Evolutionary conservation across 2,113 vertebrate genomes (phyloP).

Genomic region (Xiphophorus couchianus): DNA sequence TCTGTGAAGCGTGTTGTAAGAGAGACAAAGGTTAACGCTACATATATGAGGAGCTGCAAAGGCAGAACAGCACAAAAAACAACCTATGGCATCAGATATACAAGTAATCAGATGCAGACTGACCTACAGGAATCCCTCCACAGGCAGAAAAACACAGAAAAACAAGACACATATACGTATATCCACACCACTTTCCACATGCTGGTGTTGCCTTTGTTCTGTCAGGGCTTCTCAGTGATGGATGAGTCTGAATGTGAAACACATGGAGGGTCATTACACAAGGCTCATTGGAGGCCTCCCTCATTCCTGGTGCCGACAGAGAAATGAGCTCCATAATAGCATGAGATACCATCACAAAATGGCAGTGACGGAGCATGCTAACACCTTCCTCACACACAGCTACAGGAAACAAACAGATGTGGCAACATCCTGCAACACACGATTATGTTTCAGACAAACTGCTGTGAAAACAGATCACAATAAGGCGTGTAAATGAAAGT

Average conservation of each 20-base stretch:
- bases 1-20: constrained; percentile 60
- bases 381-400: constrained; percentile 1
- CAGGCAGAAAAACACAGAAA: neutral
- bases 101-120: accelerated
- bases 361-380: constrained; percentile 22
- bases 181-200: constrained; percentile 3
- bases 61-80: constrained; percentile 2
- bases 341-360: constrained; percentile 44
- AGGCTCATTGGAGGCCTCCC: constrained; percentile 17
- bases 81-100: neutral
- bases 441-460: constrained; percentile 3
- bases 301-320: constrained; percentile 35
- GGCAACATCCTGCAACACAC: constrained; percentile 25
- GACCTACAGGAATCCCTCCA: neutral
- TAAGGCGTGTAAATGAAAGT: neutral
- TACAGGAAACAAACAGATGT: constrained; percentile 24
- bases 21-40: constrained; percentile 75
- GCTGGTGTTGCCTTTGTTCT: constrained; percentile 55
- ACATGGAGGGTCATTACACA: constrained; percentile 57
- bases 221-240: constrained; percentile 49
- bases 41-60: constrained; percentile 55
- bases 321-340: constrained; percentile 22
- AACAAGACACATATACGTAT: constrained; percentile 1
- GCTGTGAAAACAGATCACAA: constrained; percentile 12
- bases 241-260: constrained; percentile 49